Conservation (phyloP, 2,113 vertebrate genomes). For the Gallinago paraguaiae region DNA sequence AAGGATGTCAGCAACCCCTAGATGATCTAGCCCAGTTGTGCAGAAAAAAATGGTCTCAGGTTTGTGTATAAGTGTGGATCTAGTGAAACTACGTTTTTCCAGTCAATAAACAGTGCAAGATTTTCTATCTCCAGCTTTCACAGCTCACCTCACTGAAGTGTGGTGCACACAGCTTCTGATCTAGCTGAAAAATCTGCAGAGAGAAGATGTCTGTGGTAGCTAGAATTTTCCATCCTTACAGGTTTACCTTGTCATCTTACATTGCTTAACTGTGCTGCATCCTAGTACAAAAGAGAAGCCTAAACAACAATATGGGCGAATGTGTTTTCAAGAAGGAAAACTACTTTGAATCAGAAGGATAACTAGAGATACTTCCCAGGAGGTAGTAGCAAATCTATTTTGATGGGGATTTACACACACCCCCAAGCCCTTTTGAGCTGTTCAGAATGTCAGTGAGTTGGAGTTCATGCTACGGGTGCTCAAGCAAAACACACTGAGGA, state of each 20-base stretch:
- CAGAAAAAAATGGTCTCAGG: neutral
- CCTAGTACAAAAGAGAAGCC: neutral
- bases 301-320: neutral
- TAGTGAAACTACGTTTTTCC: neutral
- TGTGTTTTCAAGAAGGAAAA: neutral
- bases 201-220: neutral
- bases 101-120: neutral
- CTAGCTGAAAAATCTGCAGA: neutral
- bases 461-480: neutral
- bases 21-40: neutral
- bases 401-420: neutral
- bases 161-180: neutral
- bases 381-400: neutral
- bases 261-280: neutral
- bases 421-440: neutral
- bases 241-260: neutral
- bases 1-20: neutral
- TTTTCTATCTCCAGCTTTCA: neutral
- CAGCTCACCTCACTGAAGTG: neutral
- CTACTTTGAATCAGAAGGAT: neutral
- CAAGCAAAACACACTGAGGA: neutral
- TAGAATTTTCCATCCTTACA: neutral
- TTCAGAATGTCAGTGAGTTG: neutral
- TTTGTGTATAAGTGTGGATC: neutral
- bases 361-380: neutral